phyloP scores from a whole-genome alignment of 2,113 vertebrate genomes.

The Paralichthys olivaceus region DNA sequence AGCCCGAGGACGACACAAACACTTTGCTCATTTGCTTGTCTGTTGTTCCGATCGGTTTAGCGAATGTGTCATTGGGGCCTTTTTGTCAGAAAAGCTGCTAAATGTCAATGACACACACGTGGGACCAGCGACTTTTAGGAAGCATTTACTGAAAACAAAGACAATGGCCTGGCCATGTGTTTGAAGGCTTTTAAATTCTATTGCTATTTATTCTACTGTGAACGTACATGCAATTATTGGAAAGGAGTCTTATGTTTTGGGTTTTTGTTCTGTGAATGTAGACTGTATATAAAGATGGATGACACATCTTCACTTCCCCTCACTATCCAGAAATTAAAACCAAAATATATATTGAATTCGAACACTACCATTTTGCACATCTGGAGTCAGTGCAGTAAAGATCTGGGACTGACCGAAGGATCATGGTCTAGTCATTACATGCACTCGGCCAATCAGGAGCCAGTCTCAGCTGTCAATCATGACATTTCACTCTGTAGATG shows the following conservation, averaged over 20 bases:
- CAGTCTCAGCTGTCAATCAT: too few relatives aligned
- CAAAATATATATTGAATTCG: too few relatives aligned
- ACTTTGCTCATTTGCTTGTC: slow-evolving; percentile 31
- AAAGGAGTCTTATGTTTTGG: neutral
- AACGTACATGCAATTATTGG: too few relatives aligned
- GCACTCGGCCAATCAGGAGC: too few relatives aligned
- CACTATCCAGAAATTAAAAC: too few relatives aligned
- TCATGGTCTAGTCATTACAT: too few relatives aligned
- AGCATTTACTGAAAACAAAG: slow-evolving; percentile 16
- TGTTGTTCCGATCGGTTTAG: slow-evolving; percentile 40
- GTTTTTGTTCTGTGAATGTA: neutral
- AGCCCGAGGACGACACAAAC: neutral
- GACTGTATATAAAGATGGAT: neutral
- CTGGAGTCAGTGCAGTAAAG: too few relatives aligned
- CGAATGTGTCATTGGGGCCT: slow-evolving; percentile 18
- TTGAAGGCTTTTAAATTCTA: neutral
- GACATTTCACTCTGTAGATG: too few relatives aligned
- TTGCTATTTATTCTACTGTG: neutral
- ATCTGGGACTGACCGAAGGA: too few relatives aligned
- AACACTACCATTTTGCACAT: too few relatives aligned
- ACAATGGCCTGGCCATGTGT: neutral
- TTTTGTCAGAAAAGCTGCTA: slow-evolving; percentile 38
- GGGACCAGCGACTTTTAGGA: slow-evolving; percentile 20
- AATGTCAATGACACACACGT: slow-evolving; percentile 53
- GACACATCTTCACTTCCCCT: neutral